These are phyloP conservation scores for Pachyseris speciosa DNA, from an alignment of 64 coral and sea anemone species.

Conservation along the genomic window DNA sequence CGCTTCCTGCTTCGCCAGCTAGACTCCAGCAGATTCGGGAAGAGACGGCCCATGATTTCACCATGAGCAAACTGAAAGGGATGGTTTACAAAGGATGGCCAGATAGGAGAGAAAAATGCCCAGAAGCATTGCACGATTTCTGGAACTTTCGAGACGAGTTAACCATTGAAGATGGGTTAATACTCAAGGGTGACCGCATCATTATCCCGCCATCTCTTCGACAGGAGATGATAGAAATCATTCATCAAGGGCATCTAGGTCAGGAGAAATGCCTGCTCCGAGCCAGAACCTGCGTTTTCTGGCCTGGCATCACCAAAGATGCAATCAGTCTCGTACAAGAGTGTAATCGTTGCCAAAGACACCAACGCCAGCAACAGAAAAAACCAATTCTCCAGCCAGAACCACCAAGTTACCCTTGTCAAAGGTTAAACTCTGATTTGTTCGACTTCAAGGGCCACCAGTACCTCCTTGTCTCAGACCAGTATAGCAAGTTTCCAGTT, in stretches of 20 bases:
- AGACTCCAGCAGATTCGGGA: constrained; percentile 27
- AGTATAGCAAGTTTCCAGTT: background rate
- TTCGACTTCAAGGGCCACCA: constrained; percentile 53
- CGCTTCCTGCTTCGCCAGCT: constrained; percentile 1
- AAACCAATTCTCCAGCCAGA: constrained; percentile 31
- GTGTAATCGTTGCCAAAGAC: constrained; percentile 34
- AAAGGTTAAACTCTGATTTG: constrained; percentile 53
- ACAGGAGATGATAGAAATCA: too few species aligned
- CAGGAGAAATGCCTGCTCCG: constrained; percentile 69
- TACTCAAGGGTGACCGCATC: too few species aligned
- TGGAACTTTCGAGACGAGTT: constrained; percentile 71
- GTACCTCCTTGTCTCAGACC: too few species aligned
- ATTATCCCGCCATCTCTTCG: too few species aligned
- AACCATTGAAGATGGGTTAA: too few species aligned
- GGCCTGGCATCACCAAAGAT: constrained; percentile 74
- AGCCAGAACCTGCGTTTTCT: constrained; percentile 45
- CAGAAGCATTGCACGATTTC: constrained; percentile 47
- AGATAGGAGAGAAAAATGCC: constrained; percentile 63
- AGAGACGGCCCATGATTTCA: background rate
- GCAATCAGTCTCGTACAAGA: constrained; percentile 28
- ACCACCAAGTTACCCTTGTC: constrained; percentile 48
- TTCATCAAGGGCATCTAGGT: constrained; percentile 66
- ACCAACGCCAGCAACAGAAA: constrained; percentile 33
- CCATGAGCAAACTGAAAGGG: constrained; percentile 4
- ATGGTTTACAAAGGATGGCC: constrained; percentile 61